These are phyloP conservation scores for Hydrochoerus hydrochaeris DNA, from an alignment of 2,113 vertebrate genomes.

Conservation along the genomic window DNA sequence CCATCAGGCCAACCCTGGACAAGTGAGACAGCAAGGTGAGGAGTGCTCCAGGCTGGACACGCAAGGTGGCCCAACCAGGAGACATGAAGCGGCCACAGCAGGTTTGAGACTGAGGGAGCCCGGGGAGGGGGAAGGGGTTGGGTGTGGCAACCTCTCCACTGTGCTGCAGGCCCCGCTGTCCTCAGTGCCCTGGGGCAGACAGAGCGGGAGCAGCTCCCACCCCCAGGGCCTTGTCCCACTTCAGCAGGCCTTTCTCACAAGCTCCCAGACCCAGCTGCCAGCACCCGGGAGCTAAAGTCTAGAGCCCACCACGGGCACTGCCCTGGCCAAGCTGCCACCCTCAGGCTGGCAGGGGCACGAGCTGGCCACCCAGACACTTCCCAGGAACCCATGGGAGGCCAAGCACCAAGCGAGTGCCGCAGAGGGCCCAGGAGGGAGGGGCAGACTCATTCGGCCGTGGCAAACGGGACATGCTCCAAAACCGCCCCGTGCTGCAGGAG, in stretches of 20 bases:
- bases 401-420: slow-evolving; percentile 6
- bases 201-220: not conserved
- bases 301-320: rapidly evolving
- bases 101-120: not conserved
- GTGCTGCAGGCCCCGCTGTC: not conserved
- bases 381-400: not conserved
- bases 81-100: not conserved
- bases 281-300: not conserved
- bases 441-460: not conserved
- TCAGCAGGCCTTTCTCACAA: not conserved
- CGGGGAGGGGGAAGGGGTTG: rapidly evolving
- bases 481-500: not conserved
- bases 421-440: not conserved
- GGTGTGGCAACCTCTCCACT: not conserved
- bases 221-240: not conserved
- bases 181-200: rapidly evolving
- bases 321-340: slow-evolving; percentile 1
- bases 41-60: not conserved
- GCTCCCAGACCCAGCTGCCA: rapidly evolving
- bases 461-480: slow-evolving; percentile 57
- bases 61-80: not conserved
- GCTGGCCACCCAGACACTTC: not conserved
- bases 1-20: not conserved
- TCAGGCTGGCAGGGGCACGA: not conserved
- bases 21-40: not conserved